These are phyloP conservation scores for Catajapyx aquilonaris DNA, from an alignment of 1,140 invertebrate genomes.

Conservation along the genomic window DNA sequence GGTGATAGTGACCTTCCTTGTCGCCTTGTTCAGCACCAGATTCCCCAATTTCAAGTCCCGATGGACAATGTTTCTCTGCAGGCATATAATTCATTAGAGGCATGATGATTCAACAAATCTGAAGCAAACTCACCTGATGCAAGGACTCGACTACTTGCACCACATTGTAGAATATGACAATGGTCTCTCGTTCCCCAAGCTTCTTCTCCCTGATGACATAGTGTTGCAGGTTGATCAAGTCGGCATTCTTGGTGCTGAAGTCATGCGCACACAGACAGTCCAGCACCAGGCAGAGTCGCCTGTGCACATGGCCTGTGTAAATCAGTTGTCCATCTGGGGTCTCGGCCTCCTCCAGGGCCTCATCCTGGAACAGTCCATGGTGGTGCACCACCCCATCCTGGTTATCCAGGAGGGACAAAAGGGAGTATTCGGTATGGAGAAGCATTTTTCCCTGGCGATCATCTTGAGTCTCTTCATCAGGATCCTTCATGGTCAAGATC, in stretches of 20 bases:
- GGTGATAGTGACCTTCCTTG: constrained; percentile 44
- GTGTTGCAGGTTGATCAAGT: constrained; percentile 55
- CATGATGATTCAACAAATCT: constrained; percentile 1
- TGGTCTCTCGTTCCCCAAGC: constrained; percentile 48
- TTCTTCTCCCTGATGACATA: constrained; percentile 66
- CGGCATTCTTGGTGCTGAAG: constrained; percentile 40
- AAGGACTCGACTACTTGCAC: constrained; percentile 50
- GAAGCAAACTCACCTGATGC: constrained; percentile 35
- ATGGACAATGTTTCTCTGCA: constrained; percentile 59
- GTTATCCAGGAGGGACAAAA: constrained; percentile 44
- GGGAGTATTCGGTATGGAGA: constrained; percentile 55
- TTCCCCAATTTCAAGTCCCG: constrained; percentile 63
- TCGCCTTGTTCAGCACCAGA: constrained; percentile 49
- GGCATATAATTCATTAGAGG: constrained; percentile 13
- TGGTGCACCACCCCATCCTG: constrained; percentile 56
- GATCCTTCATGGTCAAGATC: constrained; percentile 31
- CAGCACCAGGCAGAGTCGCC: constrained; percentile 47
- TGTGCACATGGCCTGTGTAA: constrained; percentile 36
- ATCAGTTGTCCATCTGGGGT: constrained; percentile 25
- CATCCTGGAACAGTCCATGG: constrained; percentile 57
- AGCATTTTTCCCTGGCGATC: constrained; percentile 63
- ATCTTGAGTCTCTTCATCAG: constrained; percentile 44
- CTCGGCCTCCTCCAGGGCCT: constrained; percentile 38
- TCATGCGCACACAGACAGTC: constrained; percentile 56
- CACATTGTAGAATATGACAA: constrained; percentile 55